Evolutionary conservation across 2,888 invertebrate species (phyloP), one percentile per base, ranked within the genome.

Genomic region (Thymelicus sylvestris): DNA sequence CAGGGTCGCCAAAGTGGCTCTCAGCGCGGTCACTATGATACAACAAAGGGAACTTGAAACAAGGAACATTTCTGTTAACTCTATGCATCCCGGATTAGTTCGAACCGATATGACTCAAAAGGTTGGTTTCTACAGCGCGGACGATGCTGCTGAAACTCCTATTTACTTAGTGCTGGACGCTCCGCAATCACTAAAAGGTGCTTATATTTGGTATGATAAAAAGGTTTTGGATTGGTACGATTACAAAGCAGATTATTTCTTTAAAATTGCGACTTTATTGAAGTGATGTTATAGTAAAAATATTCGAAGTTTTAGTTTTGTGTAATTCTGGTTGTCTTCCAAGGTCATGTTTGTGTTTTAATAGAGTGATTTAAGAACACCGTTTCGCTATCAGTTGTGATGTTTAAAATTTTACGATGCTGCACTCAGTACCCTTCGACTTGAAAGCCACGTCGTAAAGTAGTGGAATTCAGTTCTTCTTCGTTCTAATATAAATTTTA

Each of bases 51-150:
- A 93, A 50, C 91, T 97, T 13, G 84, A 84, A 10, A 89, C 93
- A 0, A 93, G 95, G 69, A 95, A 96, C 72, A 94, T 97, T 48
- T 77, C 77, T 0, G 83, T 92, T 0, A 97, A 97, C 84, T 90
- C 95, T 10, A 95, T 96, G 79, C 95, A 96, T 83, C 97, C 97
- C 7, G 97, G 97, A 0, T 95, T 96, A 76, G 97, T 97, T 0
- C 95, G 94, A 73, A 97, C 97, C 0, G 97, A 97, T 78, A 96
- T 97, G 97, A 95, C 95, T 0, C 91, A 90, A 50, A 94, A 95
- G 38, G 93, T 92, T 75, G 97, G 96, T 0, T 85, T 90, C 64
- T 87, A 94, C 57, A 94, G 91, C 1, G 82, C 92, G 7, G 96
- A 95, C 31, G 86, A 94, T 79, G 94, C 95, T 8, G 95, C 96